Evolutionary conservation across 92 coral and sea anemone genomes (phyloP).

Genomic region (Heteractis magnifica): DNA sequence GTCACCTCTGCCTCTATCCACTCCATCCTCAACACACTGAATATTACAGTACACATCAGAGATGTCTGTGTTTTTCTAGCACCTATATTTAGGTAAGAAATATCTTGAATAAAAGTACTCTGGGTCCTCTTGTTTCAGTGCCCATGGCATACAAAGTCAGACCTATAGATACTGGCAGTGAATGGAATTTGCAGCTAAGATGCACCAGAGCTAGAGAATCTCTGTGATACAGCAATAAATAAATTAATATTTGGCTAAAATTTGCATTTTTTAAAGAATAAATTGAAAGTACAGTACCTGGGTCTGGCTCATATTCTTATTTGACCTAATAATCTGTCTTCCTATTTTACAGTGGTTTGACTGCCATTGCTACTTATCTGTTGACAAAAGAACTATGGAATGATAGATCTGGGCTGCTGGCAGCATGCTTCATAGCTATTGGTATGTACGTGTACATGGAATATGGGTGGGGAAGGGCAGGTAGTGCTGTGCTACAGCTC

Average conservation of each 20-base stretch:
- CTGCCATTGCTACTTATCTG: constrained; percentile 95
- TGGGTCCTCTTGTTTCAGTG: too few species aligned
- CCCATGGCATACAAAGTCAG: too few species aligned
- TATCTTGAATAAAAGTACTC: neutral
- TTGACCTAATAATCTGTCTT: neutral
- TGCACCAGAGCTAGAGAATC: too few species aligned
- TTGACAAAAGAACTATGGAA: constrained; percentile 97
- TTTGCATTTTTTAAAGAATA: too few species aligned
- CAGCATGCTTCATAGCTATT: constrained; percentile 97
- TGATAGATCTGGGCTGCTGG: constrained; percentile 97
- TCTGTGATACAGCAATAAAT: too few species aligned
- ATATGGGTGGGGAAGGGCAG: neutral
- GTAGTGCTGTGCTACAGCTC: neutral
- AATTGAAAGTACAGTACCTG: too few species aligned
- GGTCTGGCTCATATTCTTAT: neutral
- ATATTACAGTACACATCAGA: constrained; percentile 93
- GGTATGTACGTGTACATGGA: constrained; percentile 46
- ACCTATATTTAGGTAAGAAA: constrained; percentile 81
- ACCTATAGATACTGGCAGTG: too few species aligned
- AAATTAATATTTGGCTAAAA: too few species aligned
- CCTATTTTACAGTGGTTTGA: constrained; percentile 73
- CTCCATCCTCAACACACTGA: constrained; percentile 74
- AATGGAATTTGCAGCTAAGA: too few species aligned
- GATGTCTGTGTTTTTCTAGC: constrained; percentile 97
- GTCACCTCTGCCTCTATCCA: constrained; percentile 92